Evolutionary conservation across 2,797 vertebrate species (phyloP), one percentile per base, ranked within the genome.

Genomic region (Ctenopoma kingsleyae): DNA sequence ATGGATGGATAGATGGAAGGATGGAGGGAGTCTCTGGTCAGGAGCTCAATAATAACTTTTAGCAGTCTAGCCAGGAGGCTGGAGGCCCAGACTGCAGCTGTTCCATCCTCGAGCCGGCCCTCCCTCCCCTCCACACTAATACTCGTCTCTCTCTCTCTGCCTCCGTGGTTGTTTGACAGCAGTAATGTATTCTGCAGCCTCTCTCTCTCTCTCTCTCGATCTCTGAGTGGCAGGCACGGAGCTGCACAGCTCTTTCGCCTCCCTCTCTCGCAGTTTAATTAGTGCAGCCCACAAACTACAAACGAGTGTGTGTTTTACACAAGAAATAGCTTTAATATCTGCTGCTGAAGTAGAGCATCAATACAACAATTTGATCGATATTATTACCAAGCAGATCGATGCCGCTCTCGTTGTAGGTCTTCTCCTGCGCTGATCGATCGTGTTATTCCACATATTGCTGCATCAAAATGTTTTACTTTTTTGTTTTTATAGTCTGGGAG

Each of bases 61-160:
- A 92, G 86, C 92, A 92, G 94, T 95, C 94, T 95, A 92, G 94
- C 94, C 94, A 92, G 92, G 89, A 92, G 92, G 92, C 91, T 93
- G 92, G 75, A 92, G 92, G 92, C 92, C 90, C 93, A 95, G 95
- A 94, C 94, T 94, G 92, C 83, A 91, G 94, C 94, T 94, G 92
- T 94, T 94, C 93, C 84, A 86, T 87, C 88, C 87, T 89, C 87
- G 60, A 15, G 61, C 82, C 76, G 86, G 78, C 86, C 86, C 92
- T 53, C 86, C 89, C 85, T 77, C 71, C 76, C 46, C 52, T 51
- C 63, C 48, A 52, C 67, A 36, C 54, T 50, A 41, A 71, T 30
- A 30, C 50, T 25, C 20, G 8, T 44, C 51, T 23, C 82, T 75
- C 80, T n/a, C 59, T 60, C 62, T 65, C 27, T 67, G 41, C 50